Evolutionary conservation across 2,888 invertebrate species (phyloP).

Genomic region (Dromius quadrimaculatus): DNA sequence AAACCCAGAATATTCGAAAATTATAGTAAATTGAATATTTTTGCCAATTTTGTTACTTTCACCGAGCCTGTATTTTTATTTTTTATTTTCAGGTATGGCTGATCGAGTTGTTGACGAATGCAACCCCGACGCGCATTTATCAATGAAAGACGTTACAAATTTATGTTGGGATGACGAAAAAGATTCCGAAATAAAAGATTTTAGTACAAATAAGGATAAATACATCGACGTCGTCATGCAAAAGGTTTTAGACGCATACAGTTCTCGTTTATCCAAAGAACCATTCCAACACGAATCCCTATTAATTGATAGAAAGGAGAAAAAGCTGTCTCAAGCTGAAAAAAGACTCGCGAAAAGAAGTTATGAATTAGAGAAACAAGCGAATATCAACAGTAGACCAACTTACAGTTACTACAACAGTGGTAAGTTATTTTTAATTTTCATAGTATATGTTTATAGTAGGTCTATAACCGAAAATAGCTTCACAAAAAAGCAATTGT

Average conservation of each 20-base stretch:
- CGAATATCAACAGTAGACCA: slow-evolving; percentile 73
- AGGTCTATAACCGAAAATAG: too few species aligned
- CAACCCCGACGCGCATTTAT: slow-evolving; percentile 94
- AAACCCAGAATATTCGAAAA: too few species aligned
- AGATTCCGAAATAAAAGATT: slow-evolving; percentile 83
- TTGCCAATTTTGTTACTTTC: too few species aligned
- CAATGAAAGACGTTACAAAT: slow-evolving; percentile 89
- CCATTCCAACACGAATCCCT: slow-evolving; percentile 97
- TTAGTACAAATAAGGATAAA: slow-evolving; percentile 77
- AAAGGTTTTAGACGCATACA: slow-evolving; percentile 75
- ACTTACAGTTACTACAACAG: slow-evolving; percentile 67
- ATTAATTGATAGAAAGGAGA: slow-evolving; percentile 93
- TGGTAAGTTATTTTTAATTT: slow-evolving; percentile 14
- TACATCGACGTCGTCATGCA: slow-evolving; percentile 88
- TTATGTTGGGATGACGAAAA: slow-evolving; percentile 92
- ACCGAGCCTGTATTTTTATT: too few species aligned
- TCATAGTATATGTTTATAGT: too few species aligned
- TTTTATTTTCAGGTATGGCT: slow-evolving; percentile 78
- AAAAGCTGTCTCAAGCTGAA: slow-evolving; percentile 92
- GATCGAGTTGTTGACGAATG: slow-evolving; percentile 98
- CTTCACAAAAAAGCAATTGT: too few species aligned
- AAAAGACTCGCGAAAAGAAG: slow-evolving; percentile 92
- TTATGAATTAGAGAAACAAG: slow-evolving; percentile 95
- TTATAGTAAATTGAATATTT: too few species aligned
- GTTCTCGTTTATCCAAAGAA: slow-evolving; percentile 78